A percentile compares a stretch with the other conserved stretches of the same genome.
Evolutionary conservation across 35 echinoderm and acorn worm genomes (phyloP).

Genomic region (Diadema setosum): DNA sequence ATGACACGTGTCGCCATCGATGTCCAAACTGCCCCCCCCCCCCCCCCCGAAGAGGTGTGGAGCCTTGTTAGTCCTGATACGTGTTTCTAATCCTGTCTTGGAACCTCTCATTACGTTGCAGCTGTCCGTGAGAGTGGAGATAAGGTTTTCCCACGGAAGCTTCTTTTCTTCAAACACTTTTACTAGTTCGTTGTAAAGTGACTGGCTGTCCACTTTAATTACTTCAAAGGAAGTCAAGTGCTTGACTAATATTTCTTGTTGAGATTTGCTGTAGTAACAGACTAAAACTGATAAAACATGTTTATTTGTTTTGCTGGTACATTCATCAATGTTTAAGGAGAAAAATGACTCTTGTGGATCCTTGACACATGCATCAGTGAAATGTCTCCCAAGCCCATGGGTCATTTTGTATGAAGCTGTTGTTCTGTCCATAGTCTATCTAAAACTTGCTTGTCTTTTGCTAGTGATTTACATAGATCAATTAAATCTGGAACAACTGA

Average conservation of each 20-base stretch:
- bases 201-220: conserved; percentile 14
- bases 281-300: conserved; percentile 17
- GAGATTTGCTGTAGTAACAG: neutral
- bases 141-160: conserved; percentile 53
- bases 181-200: conserved; percentile 28
- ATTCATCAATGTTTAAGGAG: conserved; percentile 58
- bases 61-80: neutral
- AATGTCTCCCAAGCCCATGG: conserved; percentile 48
- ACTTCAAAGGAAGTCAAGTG: conserved; percentile 38
- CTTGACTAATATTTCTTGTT: conserved; percentile 18
- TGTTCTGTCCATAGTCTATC: conserved; percentile 46
- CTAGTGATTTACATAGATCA: conserved; percentile 12
- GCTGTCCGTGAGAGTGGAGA: conserved; percentile 55
- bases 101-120: conserved; percentile 50
- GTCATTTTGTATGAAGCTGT: conserved; percentile 51
- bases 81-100: conserved; percentile 52
- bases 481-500: conserved; percentile 44
- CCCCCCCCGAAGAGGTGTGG: conserved; percentile 52
- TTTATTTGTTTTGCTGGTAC: conserved; percentile 12
- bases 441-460: conserved; percentile 31
- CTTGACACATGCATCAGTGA: conserved; percentile 5
- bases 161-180: conserved; percentile 14
- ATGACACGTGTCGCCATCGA: conserved; percentile 76
- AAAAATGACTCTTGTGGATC: conserved; percentile 24
- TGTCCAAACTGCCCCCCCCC: too few species aligned